Base-by-base conservation (phyloP, 2,113 vertebrate genomes). In the Oenanthe melanoleuca region DNA sequence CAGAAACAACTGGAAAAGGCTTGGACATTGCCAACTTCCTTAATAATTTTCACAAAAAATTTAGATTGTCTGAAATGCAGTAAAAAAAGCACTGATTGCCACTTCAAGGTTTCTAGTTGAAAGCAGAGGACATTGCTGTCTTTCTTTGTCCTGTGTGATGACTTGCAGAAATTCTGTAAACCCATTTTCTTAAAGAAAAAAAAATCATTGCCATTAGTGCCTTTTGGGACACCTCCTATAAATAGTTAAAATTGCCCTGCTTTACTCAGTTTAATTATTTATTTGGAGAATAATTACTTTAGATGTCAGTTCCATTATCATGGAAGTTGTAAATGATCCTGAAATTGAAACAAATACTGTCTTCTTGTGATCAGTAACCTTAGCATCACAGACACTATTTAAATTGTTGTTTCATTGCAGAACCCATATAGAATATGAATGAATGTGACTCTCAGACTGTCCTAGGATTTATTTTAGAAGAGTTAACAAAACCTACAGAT, bases 261-360 rank as follows among this genome's bases (percentile, higher is more conserved):
- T 60, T 92, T 80, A 64, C 34, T 67, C 65, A 50, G n/a, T 88
- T 94, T 91, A 96, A 90, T 94, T 84, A 96, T 85, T 94, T 94
- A 95, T 95, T 93, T 83, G 85, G 38, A 71, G 71, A 85, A 93
- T 85, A 94, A 94, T 94, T 92, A 92, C 61, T 78, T 89, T 49
- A 92, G n/a, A 80, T 53, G 94, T 94, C 52, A 69, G 38, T 83
- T 47, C 85, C 69, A 66, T 88, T 74, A 56, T 53, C 79, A 23
- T 25, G 29, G 47, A 96, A 86, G 53, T 52, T 57, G 71, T 63
- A 95, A 73, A 65, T 71, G 69, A 93, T 83, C 44, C 72, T 78
- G 38, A 86, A 93, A 90, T 40, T 7, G 81, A 86, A 85, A 74
- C 3, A 18, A 90, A 74, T 50, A 28, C 24, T 45, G 6, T 73